Percentiles rank a stretch among this genome's conserved stretches.
Evolutionary conservation across 2,113 vertebrate genomes (phyloP).

Genomic region (Esox niger): DNA sequence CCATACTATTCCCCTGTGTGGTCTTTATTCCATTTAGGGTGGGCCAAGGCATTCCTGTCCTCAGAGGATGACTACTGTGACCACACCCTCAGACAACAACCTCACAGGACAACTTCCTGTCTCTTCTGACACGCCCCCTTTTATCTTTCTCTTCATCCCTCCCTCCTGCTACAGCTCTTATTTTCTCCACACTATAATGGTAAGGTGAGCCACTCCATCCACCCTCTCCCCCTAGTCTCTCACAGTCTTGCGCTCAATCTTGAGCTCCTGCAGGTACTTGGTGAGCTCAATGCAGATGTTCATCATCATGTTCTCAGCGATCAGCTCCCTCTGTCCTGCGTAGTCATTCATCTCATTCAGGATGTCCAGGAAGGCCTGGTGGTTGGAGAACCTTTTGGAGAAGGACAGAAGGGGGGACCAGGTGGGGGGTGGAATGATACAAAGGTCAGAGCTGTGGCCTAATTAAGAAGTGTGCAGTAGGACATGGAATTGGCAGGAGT

Average conservation of each 20-base stretch:
- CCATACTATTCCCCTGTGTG: constrained; percentile 28
- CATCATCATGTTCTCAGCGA: constrained; percentile 84
- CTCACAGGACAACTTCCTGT: constrained; percentile 31
- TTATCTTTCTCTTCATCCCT: constrained; percentile 19
- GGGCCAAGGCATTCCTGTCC: constrained; percentile 49
- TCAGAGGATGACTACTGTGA: constrained; percentile 33
- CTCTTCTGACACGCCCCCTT: constrained; percentile 13
- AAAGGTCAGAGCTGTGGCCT: constrained; percentile 21
- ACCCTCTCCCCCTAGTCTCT: neutral
- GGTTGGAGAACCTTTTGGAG: constrained; percentile 78
- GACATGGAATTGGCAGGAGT: constrained; percentile 37
- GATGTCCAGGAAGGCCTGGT: constrained; percentile 82
- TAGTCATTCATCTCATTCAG: constrained; percentile 88
- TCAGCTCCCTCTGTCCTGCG: constrained; percentile 85
- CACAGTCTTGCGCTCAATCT: constrained; percentile 86
- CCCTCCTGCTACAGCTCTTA: constrained; percentile 66
- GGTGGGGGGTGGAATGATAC: neutral
- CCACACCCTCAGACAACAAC: constrained; percentile 15
- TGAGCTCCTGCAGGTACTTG: constrained; percentile 85
- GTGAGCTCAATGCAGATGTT: constrained; percentile 83
- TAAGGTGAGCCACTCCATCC: neutral
- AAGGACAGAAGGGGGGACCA: constrained; percentile 32
- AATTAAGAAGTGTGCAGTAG: too few species aligned
- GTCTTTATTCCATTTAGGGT: constrained; percentile 37
- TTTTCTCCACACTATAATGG: constrained; percentile 47